phyloP scores from a whole-genome alignment of 2,888 invertebrate genomes.

The Cinara cedri region DNA sequence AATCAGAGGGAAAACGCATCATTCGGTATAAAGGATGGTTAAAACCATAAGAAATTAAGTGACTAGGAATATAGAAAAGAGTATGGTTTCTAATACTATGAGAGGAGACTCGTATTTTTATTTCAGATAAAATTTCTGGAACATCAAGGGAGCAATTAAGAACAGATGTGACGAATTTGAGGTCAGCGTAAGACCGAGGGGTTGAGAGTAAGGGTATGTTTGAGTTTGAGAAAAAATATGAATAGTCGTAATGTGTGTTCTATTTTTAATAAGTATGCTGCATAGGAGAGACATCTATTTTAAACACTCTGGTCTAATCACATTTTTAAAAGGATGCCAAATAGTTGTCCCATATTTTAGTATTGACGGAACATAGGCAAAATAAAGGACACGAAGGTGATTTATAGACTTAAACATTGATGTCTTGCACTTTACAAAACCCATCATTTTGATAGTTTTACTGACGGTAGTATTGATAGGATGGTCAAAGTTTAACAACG shows the following conservation, averaged over 20 bases:
- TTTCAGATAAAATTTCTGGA: not conserved
- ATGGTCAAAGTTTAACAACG: not conserved
- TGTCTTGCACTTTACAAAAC: not conserved
- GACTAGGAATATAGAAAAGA: not conserved
- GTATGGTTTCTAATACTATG: not conserved
- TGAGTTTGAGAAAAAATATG: not conserved
- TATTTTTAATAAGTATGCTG: slow-evolving; percentile 1
- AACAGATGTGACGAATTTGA: not conserved
- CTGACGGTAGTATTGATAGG: not conserved
- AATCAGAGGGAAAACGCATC: not conserved
- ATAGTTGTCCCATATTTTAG: not conserved
- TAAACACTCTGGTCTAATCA: slow-evolving; percentile 1
- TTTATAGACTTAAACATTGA: not conserved
- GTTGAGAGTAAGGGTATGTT: slow-evolving; percentile 14
- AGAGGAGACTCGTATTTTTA: not conserved
- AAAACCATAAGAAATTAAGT: not conserved
- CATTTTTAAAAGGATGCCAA: not conserved
- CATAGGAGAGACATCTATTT: slow-evolving; percentile 11
- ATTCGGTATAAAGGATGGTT: not conserved
- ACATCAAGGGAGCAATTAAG: slow-evolving; percentile 1
- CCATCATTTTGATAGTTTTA: slow-evolving; percentile 1
- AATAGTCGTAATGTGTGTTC: slow-evolving; percentile 1
- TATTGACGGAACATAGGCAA: not conserved
- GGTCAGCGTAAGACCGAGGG: not conserved
- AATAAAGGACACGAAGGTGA: not conserved